phyloP scores from a whole-genome alignment of 92 coral and sea anemone genomes.

The Phenganax subtilis region DNA sequence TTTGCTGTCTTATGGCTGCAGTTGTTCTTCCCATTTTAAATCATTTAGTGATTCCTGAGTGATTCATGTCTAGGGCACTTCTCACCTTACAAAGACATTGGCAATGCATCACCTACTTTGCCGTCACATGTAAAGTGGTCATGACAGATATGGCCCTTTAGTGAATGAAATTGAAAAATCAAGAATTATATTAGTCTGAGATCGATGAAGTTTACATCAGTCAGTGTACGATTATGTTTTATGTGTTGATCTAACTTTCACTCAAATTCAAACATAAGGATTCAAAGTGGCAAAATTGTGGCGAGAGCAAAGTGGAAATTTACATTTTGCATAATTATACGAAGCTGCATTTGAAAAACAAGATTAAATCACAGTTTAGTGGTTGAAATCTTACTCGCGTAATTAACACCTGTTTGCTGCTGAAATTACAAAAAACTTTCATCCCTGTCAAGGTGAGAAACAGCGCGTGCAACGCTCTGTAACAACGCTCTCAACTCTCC shows the following conservation, averaged over 20 bases:
- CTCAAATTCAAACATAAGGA: neutral
- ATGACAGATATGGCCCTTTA: slow-evolving; percentile 13
- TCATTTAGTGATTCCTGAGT: neutral
- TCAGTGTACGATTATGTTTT: neutral
- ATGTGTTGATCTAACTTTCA: neutral
- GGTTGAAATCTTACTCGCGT: neutral
- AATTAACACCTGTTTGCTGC: neutral
- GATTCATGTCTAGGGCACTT: neutral
- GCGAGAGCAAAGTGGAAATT: neutral
- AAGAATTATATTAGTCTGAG: neutral
- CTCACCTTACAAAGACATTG: neutral
- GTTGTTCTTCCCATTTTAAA: neutral
- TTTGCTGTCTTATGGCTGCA: neutral
- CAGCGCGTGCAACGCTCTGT: neutral
- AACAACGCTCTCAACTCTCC: neutral
- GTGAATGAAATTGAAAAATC: slow-evolving; percentile 3
- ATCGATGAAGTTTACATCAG: neutral
- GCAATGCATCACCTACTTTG: neutral
- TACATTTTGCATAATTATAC: neutral
- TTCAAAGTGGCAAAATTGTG: neutral
- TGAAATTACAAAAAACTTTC: neutral
- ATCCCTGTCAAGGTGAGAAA: neutral
- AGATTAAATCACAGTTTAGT: neutral
- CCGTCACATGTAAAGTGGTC: neutral
- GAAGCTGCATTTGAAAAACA: slow-evolving; percentile 9